phyloP scores from a whole-genome alignment of 2,797 vertebrate species.

The Amazonetta brasiliensis region DNA sequence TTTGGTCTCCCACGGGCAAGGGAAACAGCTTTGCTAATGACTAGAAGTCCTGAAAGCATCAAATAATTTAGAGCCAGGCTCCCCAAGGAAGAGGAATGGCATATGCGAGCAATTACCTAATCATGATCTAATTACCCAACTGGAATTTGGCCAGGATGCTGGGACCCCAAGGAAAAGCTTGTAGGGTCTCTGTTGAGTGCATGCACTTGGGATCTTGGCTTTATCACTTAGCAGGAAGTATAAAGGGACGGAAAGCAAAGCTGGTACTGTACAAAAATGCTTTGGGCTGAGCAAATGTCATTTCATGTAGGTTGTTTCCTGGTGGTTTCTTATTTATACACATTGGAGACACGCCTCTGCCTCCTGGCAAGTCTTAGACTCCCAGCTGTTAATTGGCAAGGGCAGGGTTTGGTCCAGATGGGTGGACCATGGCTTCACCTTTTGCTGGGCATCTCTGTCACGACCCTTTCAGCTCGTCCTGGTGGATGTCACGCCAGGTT shows the following conservation, averaged over 20 bases:
- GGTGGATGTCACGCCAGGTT: neutral
- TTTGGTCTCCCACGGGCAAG: neutral
- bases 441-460: neutral
- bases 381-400: accelerated
- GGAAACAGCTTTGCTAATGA: conserved; percentile 27
- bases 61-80: neutral
- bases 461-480: neutral
- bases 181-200: neutral
- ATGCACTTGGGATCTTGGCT: neutral
- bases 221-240: neutral
- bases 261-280: neutral
- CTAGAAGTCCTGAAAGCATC: conserved; percentile 7
- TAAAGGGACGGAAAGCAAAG: neutral
- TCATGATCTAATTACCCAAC: conserved; percentile 2
- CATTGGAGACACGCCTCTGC: neutral
- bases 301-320: neutral
- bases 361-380: neutral
- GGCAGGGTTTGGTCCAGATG: neutral
- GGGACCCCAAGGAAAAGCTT: neutral
- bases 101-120: neutral
- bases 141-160: neutral
- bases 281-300: neutral
- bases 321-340: neutral
- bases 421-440: neutral
- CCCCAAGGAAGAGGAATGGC: neutral